phyloP scores from a whole-genome alignment of 2,888 invertebrate genomes.

The Drosophila mettleri region DNA sequence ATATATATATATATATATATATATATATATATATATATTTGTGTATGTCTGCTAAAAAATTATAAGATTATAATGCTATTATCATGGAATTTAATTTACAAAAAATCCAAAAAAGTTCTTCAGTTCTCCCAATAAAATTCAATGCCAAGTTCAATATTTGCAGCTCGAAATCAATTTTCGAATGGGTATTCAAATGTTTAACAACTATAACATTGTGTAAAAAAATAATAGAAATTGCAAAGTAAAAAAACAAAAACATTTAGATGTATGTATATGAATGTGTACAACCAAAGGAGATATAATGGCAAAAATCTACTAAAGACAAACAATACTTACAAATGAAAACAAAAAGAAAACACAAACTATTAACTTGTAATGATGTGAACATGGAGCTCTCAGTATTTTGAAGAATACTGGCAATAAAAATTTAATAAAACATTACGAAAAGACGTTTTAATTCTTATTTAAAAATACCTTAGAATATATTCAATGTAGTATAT shows the following conservation, averaged over 20 bases:
- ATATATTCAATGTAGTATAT: too few species aligned
- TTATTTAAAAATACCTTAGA: background rate
- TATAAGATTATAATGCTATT: slow-evolving; percentile 39
- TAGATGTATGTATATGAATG: slow-evolving; percentile 74
- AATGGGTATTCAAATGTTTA: slow-evolving; percentile 32
- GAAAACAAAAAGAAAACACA: slow-evolving; percentile 56
- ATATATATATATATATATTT: slow-evolving; percentile 47
- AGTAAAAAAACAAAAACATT: slow-evolving; percentile 33
- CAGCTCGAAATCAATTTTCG: slow-evolving; percentile 49
- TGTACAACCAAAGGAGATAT: slow-evolving; percentile 51
- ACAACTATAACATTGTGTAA: slow-evolving; percentile 59
- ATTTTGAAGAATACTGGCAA: slow-evolving; percentile 84
- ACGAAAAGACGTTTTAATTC: slow-evolving; percentile 55
- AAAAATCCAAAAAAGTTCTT: slow-evolving; percentile 29
- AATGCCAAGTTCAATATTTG: slow-evolving; percentile 58
- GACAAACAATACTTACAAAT: slow-evolving; percentile 60
- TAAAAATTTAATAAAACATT: slow-evolving; percentile 81
- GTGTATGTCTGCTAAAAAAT: slow-evolving; percentile 61
- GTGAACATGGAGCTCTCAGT: slow-evolving; percentile 85
- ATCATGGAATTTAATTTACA: slow-evolving; percentile 47
- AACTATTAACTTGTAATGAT: slow-evolving; percentile 83
- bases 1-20: slow-evolving; percentile 49
- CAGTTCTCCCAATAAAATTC: slow-evolving; percentile 46
- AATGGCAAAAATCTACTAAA: slow-evolving; percentile 69
- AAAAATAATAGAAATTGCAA: slow-evolving; percentile 52